Conservation (phyloP, 1,140 invertebrate species). For the Portunus trituberculatus region DNA sequence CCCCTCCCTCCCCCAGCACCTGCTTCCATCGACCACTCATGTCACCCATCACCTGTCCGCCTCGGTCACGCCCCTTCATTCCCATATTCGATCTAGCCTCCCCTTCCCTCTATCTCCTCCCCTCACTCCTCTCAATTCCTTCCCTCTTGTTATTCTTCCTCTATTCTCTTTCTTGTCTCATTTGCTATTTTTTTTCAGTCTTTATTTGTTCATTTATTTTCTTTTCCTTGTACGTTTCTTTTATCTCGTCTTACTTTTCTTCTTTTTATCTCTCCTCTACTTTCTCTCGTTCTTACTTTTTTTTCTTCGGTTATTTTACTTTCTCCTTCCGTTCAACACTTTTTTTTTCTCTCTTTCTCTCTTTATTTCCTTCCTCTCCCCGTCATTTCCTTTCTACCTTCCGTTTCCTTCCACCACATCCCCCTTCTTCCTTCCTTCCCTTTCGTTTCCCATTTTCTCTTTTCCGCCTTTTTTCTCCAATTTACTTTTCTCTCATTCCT, state of each 20-base stretch:
- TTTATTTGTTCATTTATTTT: neutral
- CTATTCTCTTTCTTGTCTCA: neutral
- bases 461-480: neutral
- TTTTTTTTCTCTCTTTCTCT: neutral
- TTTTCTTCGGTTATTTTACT: neutral
- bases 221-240: too few relatives aligned
- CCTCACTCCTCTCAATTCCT: neutral
- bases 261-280: neutral
- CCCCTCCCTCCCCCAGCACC: neutral
- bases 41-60: conserved; percentile 35
- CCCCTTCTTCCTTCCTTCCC: neutral
- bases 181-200: neutral
- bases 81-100: conserved; percentile 39
- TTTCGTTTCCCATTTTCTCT: neutral
- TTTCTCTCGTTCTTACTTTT: neutral
- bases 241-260: neutral
- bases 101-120: neutral
- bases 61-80: conserved; percentile 32
- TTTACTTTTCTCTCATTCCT: neutral
- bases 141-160: neutral
- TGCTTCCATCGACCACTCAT: neutral
- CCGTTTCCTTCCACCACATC: neutral
- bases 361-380: neutral
- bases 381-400: neutral
- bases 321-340: too few relatives aligned